These are phyloP conservation scores for Hyles vespertilio DNA, from an alignment of 1,140 invertebrate species.

Conservation along the genomic window DNA sequence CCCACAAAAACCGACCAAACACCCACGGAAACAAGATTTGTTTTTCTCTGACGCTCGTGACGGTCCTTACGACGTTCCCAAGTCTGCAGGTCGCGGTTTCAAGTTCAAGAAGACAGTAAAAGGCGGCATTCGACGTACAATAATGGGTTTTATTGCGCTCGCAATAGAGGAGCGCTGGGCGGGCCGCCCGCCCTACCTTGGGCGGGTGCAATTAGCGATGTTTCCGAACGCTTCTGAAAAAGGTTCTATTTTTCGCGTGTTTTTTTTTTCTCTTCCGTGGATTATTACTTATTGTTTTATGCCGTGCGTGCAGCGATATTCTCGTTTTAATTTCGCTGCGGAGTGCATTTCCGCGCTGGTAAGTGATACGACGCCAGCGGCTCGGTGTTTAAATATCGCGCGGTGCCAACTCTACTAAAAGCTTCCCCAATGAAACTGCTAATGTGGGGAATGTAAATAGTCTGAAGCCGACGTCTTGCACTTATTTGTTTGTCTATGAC, in stretches of 20 bases:
- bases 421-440: too few relatives aligned
- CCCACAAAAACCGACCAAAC: not conserved
- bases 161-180: slow-evolving; percentile 36
- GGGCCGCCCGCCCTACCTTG: slow-evolving; percentile 52
- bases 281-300: slow-evolving; percentile 7
- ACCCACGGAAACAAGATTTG: too few relatives aligned
- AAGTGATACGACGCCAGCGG: too few relatives aligned
- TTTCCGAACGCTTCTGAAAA: slow-evolving; percentile 48
- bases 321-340: not conserved
- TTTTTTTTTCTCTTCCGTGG: slow-evolving; percentile 4
- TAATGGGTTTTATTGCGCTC: slow-evolving; percentile 44
- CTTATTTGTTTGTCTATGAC: too few relatives aligned
- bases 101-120: slow-evolving; percentile 61
- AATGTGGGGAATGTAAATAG: too few relatives aligned
- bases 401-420: too few relatives aligned
- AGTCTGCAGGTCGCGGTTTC: slow-evolving; percentile 44
- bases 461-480: too few relatives aligned
- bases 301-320: not conserved
- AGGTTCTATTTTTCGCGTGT: slow-evolving; percentile 41
- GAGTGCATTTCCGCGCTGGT: too few relatives aligned
- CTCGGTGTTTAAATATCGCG: too few relatives aligned
- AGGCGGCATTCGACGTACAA: slow-evolving; percentile 39
- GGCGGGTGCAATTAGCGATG: slow-evolving; percentile 62
- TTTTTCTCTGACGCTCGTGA: not conserved
- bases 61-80: slow-evolving; percentile 53